These are phyloP conservation scores for Andrena flavipes DNA, from an alignment of 2,888 invertebrate species.

Conservation along the genomic window DNA sequence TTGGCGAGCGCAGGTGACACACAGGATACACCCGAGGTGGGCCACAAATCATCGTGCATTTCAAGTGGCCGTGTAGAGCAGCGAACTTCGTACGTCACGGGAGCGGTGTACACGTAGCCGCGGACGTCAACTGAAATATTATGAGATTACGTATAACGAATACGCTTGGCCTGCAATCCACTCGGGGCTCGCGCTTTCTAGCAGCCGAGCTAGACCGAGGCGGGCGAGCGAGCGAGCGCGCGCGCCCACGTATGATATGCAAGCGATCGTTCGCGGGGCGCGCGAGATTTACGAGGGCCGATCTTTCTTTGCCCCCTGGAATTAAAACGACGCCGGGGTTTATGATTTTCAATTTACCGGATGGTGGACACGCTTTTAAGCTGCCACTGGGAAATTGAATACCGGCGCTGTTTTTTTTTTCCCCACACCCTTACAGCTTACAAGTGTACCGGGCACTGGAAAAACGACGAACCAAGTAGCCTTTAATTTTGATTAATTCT, in stretches of 20 bases:
- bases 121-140: slow-evolving; percentile 73
- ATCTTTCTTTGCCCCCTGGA: slow-evolving; percentile 57
- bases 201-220: slow-evolving; percentile 1
- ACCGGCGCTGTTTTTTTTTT: slow-evolving; percentile 12
- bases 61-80: slow-evolving; percentile 54
- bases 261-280: slow-evolving; percentile 32
- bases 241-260: slow-evolving; percentile 28
- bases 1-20: slow-evolving; percentile 67
- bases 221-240: not conserved
- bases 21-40: slow-evolving; percentile 40
- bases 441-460: not conserved
- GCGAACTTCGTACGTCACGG: slow-evolving; percentile 56
- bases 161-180: slow-evolving; percentile 68
- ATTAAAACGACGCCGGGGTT: slow-evolving; percentile 67
- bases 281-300: slow-evolving; percentile 65
- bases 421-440: not conserved
- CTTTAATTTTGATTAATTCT: too few species aligned
- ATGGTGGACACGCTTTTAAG: slow-evolving; percentile 60
- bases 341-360: slow-evolving; percentile 73
- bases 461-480: slow-evolving; percentile 18
- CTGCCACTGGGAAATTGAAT: slow-evolving; percentile 55
- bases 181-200: slow-evolving; percentile 57
- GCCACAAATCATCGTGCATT: slow-evolving; percentile 68
- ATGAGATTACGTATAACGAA: slow-evolving; percentile 74
- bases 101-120: slow-evolving; percentile 47